Base-by-base conservation (phyloP, 1,140 invertebrate species). In the Brachionus koreanus region DNA sequence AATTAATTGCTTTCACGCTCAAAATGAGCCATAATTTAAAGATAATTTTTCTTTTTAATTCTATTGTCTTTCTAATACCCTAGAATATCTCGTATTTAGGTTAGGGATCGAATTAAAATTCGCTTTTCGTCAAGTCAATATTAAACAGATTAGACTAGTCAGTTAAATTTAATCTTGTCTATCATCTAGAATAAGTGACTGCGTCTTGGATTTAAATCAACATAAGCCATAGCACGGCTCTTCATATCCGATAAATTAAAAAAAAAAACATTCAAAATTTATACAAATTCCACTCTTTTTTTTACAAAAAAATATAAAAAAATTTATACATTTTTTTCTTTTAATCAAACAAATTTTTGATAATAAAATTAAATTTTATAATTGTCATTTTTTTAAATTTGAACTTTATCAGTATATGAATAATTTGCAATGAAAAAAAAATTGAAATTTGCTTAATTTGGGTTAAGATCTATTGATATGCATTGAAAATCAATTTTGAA, bases 1-100 rank as follows among this genome's bases (percentile, higher is more conserved):
- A 7, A n/a, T 65, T 33, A 65, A 65, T 65, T 65, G 25, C 63
- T 37, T 69, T 69, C 65, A 69, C 35, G 65, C 65, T 69, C 35
- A 69, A 69, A 69, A 69, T 69, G 65, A 16, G 37, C 37, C 65
- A 69, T 69, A 69, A 69, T 69, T 69, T 42, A 33, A 69, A 69
- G 65, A 69, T 69, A 69, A 69, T 69, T 63, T 63, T 42, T 13
- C 39, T 42, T 3, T 42, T 19, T 57, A 57, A 57, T 57, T 33
- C 63, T 65, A 65, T 65, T 65, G 63, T 65, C 63, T 65, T 33
- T 33, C 4, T 33, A 12, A 16, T 65, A 33, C 33, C 63, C 33
- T 65, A 65, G 9, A 65, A 12, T 65, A 65, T 65, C 63, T 65
- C 13, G 33, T 33, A 65, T 65, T 33, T 65, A 37, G 63, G 63